phyloP scores from a whole-genome alignment of 92 coral and sea anemone genomes.

The Zoanthus solanderi region DNA sequence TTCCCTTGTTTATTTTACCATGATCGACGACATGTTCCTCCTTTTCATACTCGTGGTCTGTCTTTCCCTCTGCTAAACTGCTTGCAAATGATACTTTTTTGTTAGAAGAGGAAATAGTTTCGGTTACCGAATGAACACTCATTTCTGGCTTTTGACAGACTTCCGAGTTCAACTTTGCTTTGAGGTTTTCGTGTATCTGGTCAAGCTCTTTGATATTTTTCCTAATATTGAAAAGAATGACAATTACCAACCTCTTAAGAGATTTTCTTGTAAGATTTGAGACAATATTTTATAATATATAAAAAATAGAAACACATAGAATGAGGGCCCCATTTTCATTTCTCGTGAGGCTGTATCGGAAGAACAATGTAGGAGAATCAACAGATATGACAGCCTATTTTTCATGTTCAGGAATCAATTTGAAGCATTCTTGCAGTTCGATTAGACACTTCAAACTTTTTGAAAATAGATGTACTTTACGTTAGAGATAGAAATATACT shows the following conservation, averaged over 20 bases:
- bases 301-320: neutral
- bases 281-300: neutral
- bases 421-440: neutral
- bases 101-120: neutral
- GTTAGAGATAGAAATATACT: neutral
- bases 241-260: neutral
- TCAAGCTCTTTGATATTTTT: conserved; percentile 94
- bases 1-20: neutral
- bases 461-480: neutral
- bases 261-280: neutral
- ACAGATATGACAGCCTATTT: neutral
- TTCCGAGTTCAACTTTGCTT: conserved; percentile 53
- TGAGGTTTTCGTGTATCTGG: conserved; percentile 70
- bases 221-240: conserved; percentile 44
- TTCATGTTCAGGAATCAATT: neutral
- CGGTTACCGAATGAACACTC: neutral
- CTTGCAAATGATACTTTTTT: neutral
- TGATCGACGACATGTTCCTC: neutral
- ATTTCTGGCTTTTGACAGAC: neutral
- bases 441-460: neutral
- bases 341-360: too few relatives aligned
- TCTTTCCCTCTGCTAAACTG: neutral
- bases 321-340: neutral
- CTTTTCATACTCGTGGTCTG: neutral
- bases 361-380: neutral